Evolutionary conservation across 2,113 vertebrate genomes (phyloP).

Genomic region (Eira barbara): DNA sequence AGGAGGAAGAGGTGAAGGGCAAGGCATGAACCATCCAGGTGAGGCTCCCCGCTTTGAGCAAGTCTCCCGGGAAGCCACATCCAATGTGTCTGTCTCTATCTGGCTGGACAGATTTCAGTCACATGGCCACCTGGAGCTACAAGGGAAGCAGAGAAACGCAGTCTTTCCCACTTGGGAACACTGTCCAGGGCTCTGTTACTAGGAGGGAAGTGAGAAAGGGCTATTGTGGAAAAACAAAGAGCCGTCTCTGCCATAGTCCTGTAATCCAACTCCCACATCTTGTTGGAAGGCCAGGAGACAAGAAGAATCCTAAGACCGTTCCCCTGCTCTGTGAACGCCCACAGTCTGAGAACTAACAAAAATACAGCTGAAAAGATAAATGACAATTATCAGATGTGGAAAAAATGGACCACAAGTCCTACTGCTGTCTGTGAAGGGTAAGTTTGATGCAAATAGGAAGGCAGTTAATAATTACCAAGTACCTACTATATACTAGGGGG

Average conservation of each 20-base stretch:
- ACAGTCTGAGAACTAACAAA: background rate
- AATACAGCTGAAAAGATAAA: background rate
- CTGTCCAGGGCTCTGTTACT: background rate
- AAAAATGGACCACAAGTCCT: background rate
- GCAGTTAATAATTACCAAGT: background rate
- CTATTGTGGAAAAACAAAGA: background rate
- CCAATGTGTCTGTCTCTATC: background rate
- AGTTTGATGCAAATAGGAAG: background rate
- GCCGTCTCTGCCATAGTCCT: background rate
- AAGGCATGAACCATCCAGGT: background rate
- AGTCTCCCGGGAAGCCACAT: background rate
- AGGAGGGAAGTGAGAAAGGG: background rate
- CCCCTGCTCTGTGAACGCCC: background rate
- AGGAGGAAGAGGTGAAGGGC: background rate
- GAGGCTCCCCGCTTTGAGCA: background rate
- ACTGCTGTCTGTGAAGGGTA: background rate
- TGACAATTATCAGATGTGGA: background rate
- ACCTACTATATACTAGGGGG: background rate
- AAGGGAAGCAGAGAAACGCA: background rate
- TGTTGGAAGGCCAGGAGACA: background rate
- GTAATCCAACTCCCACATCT: background rate
- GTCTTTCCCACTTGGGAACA: background rate
- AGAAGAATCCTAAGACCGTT: background rate
- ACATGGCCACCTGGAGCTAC: background rate
- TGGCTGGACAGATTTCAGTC: background rate